Evolutionary conservation across 2,113 vertebrate genomes (phyloP).

Genomic region (Gambusia holbrooki): DNA sequence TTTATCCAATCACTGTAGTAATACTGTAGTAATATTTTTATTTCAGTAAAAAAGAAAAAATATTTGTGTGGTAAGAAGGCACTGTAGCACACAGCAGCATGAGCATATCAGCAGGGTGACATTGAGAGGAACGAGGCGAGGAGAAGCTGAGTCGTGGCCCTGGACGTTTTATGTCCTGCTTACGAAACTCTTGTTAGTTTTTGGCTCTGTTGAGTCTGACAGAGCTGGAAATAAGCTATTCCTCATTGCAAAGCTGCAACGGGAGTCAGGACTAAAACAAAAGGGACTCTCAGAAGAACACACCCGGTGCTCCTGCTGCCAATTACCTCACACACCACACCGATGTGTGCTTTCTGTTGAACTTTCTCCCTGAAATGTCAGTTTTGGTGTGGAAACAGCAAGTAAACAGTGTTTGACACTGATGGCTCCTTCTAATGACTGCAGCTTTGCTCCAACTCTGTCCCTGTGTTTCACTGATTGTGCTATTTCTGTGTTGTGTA

Average conservation of each 20-base stretch:
- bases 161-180: constrained; percentile 22
- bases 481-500: constrained; percentile 5
- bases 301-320: constrained; percentile 36
- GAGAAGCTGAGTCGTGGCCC: not conserved
- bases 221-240: constrained; percentile 31
- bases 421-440: constrained; percentile 59
- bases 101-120: constrained; percentile 3
- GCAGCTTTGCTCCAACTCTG: constrained; percentile 24
- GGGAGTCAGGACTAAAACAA: constrained; percentile 50
- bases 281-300: constrained; percentile 29
- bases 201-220: constrained; percentile 26
- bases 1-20: not conserved
- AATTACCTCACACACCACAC: constrained; percentile 67
- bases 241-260: constrained; percentile 10
- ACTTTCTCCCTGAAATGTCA: constrained; percentile 55
- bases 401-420: constrained; percentile 66
- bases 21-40: not conserved
- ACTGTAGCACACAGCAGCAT: not conserved
- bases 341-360: constrained; percentile 53
- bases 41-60: not conserved
- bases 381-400: constrained; percentile 53
- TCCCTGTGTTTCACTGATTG: constrained; percentile 13
- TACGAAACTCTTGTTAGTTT: not conserved
- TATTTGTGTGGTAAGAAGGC: not conserved
- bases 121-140: not conserved